Evolutionary conservation across 2,113 vertebrate genomes (phyloP).

Genomic region (Megalops atlanticus): DNA sequence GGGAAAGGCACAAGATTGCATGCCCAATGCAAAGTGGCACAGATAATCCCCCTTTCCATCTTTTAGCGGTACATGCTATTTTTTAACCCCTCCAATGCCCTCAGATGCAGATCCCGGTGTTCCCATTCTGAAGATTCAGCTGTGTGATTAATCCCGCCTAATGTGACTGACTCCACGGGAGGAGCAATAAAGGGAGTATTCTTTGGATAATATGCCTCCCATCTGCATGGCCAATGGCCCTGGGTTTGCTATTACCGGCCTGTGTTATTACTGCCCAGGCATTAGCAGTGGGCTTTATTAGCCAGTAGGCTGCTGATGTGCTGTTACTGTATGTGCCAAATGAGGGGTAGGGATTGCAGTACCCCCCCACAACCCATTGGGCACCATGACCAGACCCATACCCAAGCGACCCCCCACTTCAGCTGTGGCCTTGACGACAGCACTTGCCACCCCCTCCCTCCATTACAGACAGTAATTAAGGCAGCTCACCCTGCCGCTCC

Average conservation of each 20-base stretch:
- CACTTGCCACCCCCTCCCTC: slow-evolving; percentile 84
- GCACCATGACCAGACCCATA: slow-evolving; percentile 70
- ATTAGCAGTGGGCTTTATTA: slow-evolving; percentile 58
- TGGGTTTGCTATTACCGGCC: slow-evolving; percentile 69
- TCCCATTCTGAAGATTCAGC: slow-evolving; percentile 31
- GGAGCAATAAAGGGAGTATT: slow-evolving; percentile 60
- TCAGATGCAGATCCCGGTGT: slow-evolving; percentile 10
- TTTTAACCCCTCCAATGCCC: not conserved
- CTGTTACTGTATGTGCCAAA: slow-evolving; percentile 15
- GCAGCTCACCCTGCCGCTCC: slow-evolving; percentile 97
- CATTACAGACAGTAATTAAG: slow-evolving; percentile 99
- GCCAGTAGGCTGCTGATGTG: slow-evolving; percentile 50
- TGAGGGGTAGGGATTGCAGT: no score
- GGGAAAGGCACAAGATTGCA: not conserved
- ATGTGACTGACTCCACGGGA: slow-evolving; percentile 44
- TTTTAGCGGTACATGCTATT: slow-evolving; percentile 40
- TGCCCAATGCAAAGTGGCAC: slow-evolving; percentile 48
- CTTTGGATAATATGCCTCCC: slow-evolving; percentile 57
- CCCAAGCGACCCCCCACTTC: no score
- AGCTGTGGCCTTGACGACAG: slow-evolving; percentile 75
- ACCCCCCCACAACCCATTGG: not conserved
- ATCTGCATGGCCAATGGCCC: slow-evolving; percentile 70
- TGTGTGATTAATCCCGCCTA: slow-evolving; percentile 37
- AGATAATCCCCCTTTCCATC: slow-evolving; percentile 48
- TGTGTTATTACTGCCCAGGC: slow-evolving; percentile 51